Base-by-base conservation (phyloP, 2,797 vertebrate genomes). In the Hirundo rustica region DNA sequence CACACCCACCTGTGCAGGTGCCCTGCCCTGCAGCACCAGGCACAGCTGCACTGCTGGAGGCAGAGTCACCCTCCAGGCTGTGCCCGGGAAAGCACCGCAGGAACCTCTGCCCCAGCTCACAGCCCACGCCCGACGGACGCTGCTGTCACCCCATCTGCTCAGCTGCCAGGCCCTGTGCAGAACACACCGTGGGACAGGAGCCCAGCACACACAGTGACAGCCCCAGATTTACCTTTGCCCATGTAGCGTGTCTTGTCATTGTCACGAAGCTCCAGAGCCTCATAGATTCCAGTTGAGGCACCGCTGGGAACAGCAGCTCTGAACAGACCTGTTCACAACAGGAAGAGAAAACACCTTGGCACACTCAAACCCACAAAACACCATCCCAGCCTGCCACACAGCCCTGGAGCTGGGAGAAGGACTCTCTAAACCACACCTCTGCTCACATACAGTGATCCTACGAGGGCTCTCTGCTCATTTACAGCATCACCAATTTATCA, bases 291-390 rank as follows among this genome's bases (percentile, higher is more conserved):
- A 25, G 99, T 99, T 40, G 99, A 99, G 68, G 99, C 99, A 18
- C 99, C 99, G 1, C 99, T 99, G 96, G 99, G 99, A 78, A 99
- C 99, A n/a, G 99, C 99, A 32, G 99, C 99, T 98, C 99, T 98
- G 97, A 99, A 99, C 44, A 99, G 98, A 97, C 99, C 99, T 99
- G 85, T 11, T 64, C 20, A 23, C 8, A 32, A 47, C 9, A 62
- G 16, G 26, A 29, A 29, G 38, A 29, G 26, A 13, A 30, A 14
- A 9, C 5, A 7, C 15, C 47, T 90, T n/a, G 50, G 48, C 29
- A 74, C 13, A 11, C 17, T 36, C 29, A 42, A 34, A 55, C 26
- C 22, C 48, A 29, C 38, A 22, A 2, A 57, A 19, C 8, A 1
- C 4, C 12, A 50, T 2, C 38, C 47, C 81, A 68, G 22, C 16